Percentiles rank a stretch among this genome's conserved stretches.
These are phyloP conservation scores for Notiomystis cincta DNA, from an alignment of 2,113 vertebrate genomes.

Conservation along the genomic window DNA sequence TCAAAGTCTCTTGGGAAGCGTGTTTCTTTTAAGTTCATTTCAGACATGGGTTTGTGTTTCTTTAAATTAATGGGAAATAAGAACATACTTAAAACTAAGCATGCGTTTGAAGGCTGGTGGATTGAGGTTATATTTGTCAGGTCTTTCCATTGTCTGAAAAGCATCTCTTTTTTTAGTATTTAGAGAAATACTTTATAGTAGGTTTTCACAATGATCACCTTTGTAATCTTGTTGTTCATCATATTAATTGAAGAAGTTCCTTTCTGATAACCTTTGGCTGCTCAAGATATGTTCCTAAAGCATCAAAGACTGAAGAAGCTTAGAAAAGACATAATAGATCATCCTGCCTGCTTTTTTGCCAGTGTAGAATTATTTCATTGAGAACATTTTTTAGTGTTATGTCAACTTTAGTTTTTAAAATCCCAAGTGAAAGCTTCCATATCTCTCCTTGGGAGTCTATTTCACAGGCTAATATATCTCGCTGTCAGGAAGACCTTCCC, in stretches of 20 bases:
- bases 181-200: background rate
- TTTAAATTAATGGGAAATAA: background rate
- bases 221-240: conserved; percentile 6
- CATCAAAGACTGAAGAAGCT: background rate
- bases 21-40: background rate
- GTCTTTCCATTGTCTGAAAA: background rate
- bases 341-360: background rate
- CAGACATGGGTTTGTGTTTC: background rate
- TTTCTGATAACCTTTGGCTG: background rate
- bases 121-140: background rate
- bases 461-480: conserved; percentile 44
- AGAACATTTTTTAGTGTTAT: conserved; percentile 22
- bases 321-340: background rate
- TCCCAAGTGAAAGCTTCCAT: conserved; percentile 37
- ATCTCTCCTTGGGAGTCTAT: conserved; percentile 11
- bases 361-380: conserved; percentile 20
- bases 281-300: background rate
- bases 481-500: background rate
- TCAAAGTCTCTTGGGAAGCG: background rate
- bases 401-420: conserved; percentile 48
- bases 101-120: background rate
- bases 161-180: background rate
- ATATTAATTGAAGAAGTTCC: background rate
- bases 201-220: background rate
- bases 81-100: background rate